phyloP scores from a whole-genome alignment of 2,113 vertebrate genomes.

The Thalassoma bifasciatum region DNA sequence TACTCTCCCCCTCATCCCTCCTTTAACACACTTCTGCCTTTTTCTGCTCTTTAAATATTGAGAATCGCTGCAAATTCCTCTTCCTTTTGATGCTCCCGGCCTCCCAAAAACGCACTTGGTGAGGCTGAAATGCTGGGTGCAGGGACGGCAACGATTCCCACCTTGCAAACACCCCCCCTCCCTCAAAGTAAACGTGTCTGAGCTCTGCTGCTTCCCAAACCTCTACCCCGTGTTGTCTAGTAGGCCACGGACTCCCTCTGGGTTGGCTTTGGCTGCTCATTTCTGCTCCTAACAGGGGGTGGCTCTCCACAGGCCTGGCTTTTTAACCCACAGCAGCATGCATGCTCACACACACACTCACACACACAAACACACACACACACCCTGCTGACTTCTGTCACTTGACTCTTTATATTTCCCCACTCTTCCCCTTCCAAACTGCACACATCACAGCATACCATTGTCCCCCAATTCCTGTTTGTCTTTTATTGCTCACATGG shows the following conservation, averaged over 20 bases:
- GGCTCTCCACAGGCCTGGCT: conserved; percentile 46
- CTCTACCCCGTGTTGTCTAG: conserved; percentile 43
- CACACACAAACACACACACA: conserved; percentile 15
- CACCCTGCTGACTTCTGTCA: conserved; percentile 25
- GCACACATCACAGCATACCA: conserved; percentile 29
- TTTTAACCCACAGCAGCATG: conserved; percentile 46
- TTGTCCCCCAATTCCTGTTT: neutral
- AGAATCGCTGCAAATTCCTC: conserved; percentile 64
- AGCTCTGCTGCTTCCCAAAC: conserved; percentile 53
- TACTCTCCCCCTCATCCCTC: conserved; percentile 22
- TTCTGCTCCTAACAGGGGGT: conserved; percentile 56
- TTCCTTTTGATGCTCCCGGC: conserved; percentile 61
- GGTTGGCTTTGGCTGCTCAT: conserved; percentile 69
- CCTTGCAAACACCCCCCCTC: conserved; percentile 28
- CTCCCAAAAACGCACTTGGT: conserved; percentile 47
- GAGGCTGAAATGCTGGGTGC: conserved; percentile 30
- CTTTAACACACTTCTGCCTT: conserved; percentile 65
- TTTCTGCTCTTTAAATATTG: conserved; percentile 77
- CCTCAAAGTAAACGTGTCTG: conserved; percentile 42
- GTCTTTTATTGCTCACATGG: conserved; percentile 45
- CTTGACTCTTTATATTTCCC: conserved; percentile 22
- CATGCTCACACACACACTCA: no score
- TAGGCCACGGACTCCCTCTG: conserved; percentile 67
- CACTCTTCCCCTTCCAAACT: neutral
- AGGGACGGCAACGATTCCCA: conserved; percentile 43